Evolutionary conservation across 2,888 invertebrate species (phyloP).

Genomic region (Tenthredo scrophulariae): DNA sequence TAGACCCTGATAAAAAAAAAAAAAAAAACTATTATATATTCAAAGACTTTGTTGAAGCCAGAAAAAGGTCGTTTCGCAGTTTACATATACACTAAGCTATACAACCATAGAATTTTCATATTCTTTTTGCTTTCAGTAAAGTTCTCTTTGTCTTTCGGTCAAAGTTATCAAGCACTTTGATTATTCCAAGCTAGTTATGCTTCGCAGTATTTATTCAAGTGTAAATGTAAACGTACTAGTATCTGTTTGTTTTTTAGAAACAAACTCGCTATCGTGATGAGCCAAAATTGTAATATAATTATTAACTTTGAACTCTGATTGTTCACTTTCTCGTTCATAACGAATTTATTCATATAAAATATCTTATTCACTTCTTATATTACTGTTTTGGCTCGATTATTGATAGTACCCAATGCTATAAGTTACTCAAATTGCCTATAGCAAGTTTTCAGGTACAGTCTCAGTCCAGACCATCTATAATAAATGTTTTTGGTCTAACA

Average conservation of each 20-base stretch:
- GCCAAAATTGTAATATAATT: not conserved
- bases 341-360: not conserved
- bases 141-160: not conserved
- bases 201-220: not conserved
- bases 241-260: slow-evolving; percentile 5
- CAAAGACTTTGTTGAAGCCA: not conserved
- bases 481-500: slow-evolving; percentile 63
- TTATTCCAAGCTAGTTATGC: not conserved
- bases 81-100: slow-evolving; percentile 7
- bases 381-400: slow-evolving; percentile 12
- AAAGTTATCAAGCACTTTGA: not conserved
- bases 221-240: slow-evolving; percentile 29
- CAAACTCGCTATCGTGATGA: slow-evolving; percentile 23
- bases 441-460: slow-evolving; percentile 83
- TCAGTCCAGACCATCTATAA: slow-evolving; percentile 67
- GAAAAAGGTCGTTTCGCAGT: not conserved
- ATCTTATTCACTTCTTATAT: not conserved
- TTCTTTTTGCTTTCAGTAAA: not conserved
- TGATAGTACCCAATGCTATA: slow-evolving; percentile 37
- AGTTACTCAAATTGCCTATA: slow-evolving; percentile 72
- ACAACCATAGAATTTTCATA: not conserved
- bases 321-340: not conserved
- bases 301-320: not conserved
- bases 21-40: not conserved
- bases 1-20: not conserved